These are phyloP conservation scores for Lucilia cuprina DNA, from an alignment of 1,140 invertebrate genomes.

Conservation along the genomic window DNA sequence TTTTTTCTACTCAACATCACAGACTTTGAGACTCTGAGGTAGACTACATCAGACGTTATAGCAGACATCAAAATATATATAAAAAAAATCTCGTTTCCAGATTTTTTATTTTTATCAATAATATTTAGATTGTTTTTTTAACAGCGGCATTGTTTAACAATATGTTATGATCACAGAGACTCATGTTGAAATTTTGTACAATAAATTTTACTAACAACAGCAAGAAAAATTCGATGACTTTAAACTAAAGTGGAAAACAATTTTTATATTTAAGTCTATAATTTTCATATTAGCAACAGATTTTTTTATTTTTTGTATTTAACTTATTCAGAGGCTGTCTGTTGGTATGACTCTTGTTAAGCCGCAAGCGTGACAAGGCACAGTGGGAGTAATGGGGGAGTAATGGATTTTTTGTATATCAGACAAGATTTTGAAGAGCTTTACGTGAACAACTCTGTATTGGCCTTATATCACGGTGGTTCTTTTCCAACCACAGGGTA, in stretches of 20 bases:
- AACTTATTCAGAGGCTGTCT: not conserved
- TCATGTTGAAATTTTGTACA: not conserved
- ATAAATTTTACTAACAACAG: not conserved
- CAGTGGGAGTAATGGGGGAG: not conserved
- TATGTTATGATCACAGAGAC: not conserved
- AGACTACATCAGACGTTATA: not conserved
- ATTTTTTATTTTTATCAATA: not conserved
- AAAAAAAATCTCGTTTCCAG: not conserved
- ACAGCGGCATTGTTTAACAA: not conserved
- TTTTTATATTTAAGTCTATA: not conserved
- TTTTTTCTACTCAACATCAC: not conserved
- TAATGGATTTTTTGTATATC: not conserved
- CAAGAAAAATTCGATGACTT: not conserved
- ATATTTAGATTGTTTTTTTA: not conserved
- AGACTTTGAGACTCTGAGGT: not conserved
- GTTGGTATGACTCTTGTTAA: not conserved
- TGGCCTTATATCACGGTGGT: no score
- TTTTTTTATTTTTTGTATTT: not conserved
- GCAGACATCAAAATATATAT: not conserved
- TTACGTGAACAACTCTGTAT: no score
- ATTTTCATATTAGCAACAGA: constrained; percentile 31
- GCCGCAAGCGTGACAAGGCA: not conserved
- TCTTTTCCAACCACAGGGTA: no score
- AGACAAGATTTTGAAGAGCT: no score
- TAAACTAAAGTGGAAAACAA: not conserved